Percentiles rank a stretch among this genome's conserved stretches.
Evolutionary conservation across 2,113 vertebrate species (phyloP).

Genomic region (Prolemur simus): DNA sequence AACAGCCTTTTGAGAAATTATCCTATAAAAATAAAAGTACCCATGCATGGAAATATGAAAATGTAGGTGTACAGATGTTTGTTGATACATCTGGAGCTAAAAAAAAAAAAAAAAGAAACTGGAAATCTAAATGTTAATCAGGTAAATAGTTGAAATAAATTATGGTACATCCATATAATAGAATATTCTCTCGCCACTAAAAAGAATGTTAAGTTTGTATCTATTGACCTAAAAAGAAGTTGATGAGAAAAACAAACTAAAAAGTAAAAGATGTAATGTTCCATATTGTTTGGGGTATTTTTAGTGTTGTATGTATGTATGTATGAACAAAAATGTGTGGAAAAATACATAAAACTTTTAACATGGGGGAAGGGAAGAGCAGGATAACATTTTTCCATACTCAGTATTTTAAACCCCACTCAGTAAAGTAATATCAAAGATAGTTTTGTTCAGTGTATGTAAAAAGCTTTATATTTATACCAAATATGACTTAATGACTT

Average conservation of each 20-base stretch:
- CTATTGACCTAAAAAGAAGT: neutral
- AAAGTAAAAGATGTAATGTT: neutral
- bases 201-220: neutral
- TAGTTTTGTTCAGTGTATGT: neutral
- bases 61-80: neutral
- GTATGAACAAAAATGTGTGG: neutral
- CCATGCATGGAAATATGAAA: neutral
- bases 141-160: neutral
- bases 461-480: neutral
- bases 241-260: neutral
- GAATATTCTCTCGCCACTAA: neutral
- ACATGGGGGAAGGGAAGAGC: neutral
- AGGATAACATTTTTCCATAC: neutral
- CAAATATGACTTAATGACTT: neutral
- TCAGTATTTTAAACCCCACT: neutral
- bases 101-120: neutral
- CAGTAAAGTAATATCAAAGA: neutral
- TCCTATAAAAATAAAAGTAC: neutral
- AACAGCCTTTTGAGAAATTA: neutral
- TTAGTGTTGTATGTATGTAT: neutral
- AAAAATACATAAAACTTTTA: neutral
- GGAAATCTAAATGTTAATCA: slow-evolving; percentile 33
- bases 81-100: neutral
- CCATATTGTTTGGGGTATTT: neutral
- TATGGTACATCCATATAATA: neutral